A percentile compares a stretch with the other conserved stretches of the same genome.
Conservation (phyloP, 2,797 vertebrate genomes). For the Gadopsis marmoratus region DNA sequence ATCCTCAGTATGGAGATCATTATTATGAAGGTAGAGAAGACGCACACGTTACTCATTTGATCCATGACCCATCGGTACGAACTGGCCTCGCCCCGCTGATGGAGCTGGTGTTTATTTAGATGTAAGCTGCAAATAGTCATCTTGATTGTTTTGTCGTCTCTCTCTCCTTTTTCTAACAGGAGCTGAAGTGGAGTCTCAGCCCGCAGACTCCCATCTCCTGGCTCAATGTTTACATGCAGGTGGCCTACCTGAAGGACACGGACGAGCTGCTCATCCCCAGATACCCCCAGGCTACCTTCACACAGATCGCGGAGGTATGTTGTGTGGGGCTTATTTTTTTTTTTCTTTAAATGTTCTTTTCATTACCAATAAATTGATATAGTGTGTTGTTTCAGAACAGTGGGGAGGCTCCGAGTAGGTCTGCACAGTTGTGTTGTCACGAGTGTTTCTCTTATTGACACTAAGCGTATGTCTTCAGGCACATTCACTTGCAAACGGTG, state of each 20-base stretch:
- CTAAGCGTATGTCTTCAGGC: background rate
- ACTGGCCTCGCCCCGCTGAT: background rate
- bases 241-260: constrained; percentile 90
- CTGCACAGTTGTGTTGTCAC: background rate
- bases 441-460: background rate
- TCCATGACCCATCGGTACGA: background rate
- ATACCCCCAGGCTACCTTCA: constrained; percentile 93
- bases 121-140: background rate
- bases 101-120: background rate
- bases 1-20: constrained; percentile 96
- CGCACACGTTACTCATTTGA: background rate
- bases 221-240: constrained; percentile 97
- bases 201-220: constrained; percentile 95
- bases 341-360: no score
- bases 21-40: constrained; percentile 91
- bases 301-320: constrained; percentile 92
- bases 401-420: background rate
- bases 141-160: background rate
- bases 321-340: no score
- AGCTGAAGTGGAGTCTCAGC: constrained; percentile 94
- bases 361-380: background rate
- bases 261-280: constrained; percentile 90
- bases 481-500: background rate
- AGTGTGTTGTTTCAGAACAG: background rate
- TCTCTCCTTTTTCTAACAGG: constrained; percentile 77